These are phyloP conservation scores for Dryobotodes eremita DNA, from an alignment of 2,888 invertebrate species.

Conservation along the genomic window DNA sequence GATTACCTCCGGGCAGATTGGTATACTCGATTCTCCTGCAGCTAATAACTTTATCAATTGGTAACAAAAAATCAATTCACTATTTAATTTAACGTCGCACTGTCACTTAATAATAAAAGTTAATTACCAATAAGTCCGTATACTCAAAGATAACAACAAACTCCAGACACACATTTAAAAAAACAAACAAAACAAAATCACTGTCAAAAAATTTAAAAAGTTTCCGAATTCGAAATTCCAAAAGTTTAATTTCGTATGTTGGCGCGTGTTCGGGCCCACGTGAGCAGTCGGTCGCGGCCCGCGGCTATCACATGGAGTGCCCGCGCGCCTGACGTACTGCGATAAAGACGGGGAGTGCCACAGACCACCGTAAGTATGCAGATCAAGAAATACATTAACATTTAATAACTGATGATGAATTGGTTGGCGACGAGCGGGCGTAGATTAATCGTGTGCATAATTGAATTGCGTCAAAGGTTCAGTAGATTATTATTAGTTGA, in stretches of 20 bases:
- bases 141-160: conserved; percentile 19
- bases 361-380: conserved; percentile 72
- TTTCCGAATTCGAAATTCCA: conserved; percentile 62
- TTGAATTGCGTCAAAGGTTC: conserved; percentile 46
- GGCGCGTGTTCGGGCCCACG: conserved; percentile 75
- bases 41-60: conserved; percentile 71
- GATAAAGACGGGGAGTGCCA: conserved; percentile 84
- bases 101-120: conserved; percentile 39
- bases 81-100: conserved; percentile 46
- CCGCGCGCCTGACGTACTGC: conserved; percentile 77
- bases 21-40: conserved; percentile 50
- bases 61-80: conserved; percentile 32
- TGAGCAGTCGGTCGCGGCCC: conserved; percentile 76
- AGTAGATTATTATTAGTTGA: conserved; percentile 42
- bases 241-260: conserved; percentile 73
- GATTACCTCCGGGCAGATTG: conserved; percentile 74
- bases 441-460: conserved; percentile 53
- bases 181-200: conserved; percentile 52
- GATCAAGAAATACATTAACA: conserved; percentile 70
- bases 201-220: conserved; percentile 53
- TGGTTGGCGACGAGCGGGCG: conserved; percentile 33
- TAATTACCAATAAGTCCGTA: conserved; percentile 32
- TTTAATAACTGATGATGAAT: conserved; percentile 58
- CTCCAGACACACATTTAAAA: conserved; percentile 13
- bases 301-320: conserved; percentile 90